Evolutionary conservation across 2,888 invertebrate genomes (phyloP).

Genomic region (Meteorus colon): DNA sequence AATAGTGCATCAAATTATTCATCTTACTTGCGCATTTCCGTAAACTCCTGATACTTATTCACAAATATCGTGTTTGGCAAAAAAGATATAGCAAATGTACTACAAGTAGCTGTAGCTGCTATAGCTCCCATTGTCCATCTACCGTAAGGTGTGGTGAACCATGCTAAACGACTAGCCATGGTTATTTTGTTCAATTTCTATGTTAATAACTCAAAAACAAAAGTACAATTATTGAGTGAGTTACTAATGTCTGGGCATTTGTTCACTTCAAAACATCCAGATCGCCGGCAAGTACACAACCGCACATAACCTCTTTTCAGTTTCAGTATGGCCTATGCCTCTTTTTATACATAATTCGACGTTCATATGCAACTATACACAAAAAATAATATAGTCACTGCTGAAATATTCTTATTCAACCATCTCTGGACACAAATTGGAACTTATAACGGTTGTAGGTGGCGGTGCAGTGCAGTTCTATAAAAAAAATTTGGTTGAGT

Average conservation of each 20-base stretch:
- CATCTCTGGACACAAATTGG: too few species aligned
- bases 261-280: neutral
- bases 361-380: too few species aligned
- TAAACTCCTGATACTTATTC: constrained; percentile 77
- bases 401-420: too few species aligned
- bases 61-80: constrained; percentile 79
- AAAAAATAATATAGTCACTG: too few species aligned
- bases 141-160: constrained; percentile 40
- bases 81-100: constrained; percentile 59
- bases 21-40: constrained; percentile 80
- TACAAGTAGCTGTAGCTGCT: constrained; percentile 10
- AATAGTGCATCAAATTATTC: neutral
- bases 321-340: too few species aligned
- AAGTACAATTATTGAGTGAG: neutral
- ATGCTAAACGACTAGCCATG: constrained; percentile 41
- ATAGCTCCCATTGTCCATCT: constrained; percentile 6
- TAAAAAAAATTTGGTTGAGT: neutral
- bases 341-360: too few species aligned
- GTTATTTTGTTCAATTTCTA: neutral
- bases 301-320: neutral
- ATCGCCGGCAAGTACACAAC: neutral
- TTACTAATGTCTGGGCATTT: neutral
- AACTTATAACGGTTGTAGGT: too few species aligned
- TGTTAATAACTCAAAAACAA: neutral
- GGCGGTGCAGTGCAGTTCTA: too few species aligned